These are phyloP conservation scores for Alviniconcha strummeri DNA, from an alignment of 2,888 invertebrate species.

Conservation along the genomic window DNA sequence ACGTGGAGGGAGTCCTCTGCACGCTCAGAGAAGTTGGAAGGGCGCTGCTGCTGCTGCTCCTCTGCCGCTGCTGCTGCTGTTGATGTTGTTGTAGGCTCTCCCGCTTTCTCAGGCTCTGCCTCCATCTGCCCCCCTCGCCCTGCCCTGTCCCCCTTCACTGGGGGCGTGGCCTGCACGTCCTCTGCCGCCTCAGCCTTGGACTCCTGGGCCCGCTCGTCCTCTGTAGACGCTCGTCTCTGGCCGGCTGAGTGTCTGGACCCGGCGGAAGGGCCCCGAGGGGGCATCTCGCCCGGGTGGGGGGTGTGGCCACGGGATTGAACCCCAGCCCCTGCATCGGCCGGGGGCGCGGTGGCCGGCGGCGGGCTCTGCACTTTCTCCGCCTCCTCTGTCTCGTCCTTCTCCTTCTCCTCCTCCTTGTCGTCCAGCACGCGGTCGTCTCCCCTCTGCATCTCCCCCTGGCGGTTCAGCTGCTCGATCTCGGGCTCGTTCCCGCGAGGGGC, in stretches of 20 bases:
- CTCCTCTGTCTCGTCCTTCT: conserved; percentile 15
- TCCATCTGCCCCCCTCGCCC: conserved; percentile 14
- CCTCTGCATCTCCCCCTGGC: conserved; percentile 39
- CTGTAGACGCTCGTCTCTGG: too few species aligned
- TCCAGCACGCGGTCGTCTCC: conserved; percentile 34
- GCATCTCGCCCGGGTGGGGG: conserved; percentile 11
- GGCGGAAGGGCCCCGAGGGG: background rate
- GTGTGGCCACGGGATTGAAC: conserved; percentile 8
- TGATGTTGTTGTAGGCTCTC: too few species aligned
- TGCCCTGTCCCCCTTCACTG: background rate
- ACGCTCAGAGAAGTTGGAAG: background rate
- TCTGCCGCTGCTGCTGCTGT: background rate
- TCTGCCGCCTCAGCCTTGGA: background rate
- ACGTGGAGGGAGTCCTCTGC: conserved; percentile 20
- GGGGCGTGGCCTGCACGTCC: background rate
- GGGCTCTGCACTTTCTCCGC: background rate
- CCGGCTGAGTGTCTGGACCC: background rate
- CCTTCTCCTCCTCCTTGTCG: conserved; percentile 26
- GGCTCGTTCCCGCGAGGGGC: conserved; percentile 34
- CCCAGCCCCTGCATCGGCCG: background rate
- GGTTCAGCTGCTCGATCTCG: conserved; percentile 36
- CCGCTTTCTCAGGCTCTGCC: background rate
- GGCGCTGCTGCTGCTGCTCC: background rate
- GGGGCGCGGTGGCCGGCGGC: background rate
- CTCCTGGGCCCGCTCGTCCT: background rate